Conservation (phyloP, 2,113 vertebrate species). For the Thomomys bottae region DNA sequence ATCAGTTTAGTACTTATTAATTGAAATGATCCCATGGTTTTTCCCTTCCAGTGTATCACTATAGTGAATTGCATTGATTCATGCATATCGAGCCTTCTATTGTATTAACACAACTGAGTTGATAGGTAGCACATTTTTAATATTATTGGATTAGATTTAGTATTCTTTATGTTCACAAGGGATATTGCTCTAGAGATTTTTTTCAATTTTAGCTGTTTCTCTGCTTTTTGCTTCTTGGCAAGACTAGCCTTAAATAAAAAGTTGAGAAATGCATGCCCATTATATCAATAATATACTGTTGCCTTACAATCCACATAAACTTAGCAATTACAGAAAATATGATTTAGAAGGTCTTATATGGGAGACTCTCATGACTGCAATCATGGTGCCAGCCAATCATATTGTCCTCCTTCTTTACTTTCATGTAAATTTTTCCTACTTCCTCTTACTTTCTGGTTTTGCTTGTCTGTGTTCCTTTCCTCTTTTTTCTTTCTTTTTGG, state of each 20-base stretch:
- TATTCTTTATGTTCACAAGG: background rate
- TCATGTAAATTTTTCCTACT: background rate
- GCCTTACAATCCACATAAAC: background rate
- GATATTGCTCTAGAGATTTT: background rate
- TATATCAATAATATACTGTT: background rate
- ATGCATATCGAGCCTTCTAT: background rate
- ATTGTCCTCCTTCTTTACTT: background rate
- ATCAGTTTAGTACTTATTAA: constrained; percentile 17
- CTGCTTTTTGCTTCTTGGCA: background rate
- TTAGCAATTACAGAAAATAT: background rate
- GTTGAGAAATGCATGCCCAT: background rate
- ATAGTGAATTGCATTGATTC: background rate
- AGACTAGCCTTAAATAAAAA: background rate
- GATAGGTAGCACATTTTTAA: background rate
- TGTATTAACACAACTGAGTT: background rate
- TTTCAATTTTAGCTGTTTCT: background rate
- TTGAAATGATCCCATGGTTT: constrained; percentile 28
- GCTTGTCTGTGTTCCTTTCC: too few species aligned
- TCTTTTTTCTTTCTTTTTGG: background rate
- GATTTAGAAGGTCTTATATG: too few species aligned
- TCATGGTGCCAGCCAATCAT: too few species aligned
- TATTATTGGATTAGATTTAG: background rate
- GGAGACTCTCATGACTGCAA: background rate
- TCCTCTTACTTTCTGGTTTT: background rate
- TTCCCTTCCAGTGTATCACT: constrained; percentile 7